Base-by-base conservation (phyloP, 1,140 invertebrate species). In the Drosophila varians region DNA sequence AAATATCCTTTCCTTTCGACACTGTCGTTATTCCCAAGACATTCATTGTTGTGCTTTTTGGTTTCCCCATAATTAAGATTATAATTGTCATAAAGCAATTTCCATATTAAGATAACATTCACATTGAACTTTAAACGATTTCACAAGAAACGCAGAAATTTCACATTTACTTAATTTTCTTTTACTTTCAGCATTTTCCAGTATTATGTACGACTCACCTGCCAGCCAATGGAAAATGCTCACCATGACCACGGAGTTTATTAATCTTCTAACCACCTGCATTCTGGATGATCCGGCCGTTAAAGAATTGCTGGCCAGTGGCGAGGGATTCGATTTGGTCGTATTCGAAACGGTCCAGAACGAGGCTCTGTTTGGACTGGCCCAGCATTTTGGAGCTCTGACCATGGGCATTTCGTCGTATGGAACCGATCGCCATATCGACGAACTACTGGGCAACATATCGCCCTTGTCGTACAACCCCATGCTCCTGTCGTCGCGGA, bases 381-480 rank as follows among this genome's bases (percentile, higher is more conserved):
- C 57, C 0, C 65, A 89, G 21, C 74, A 90, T 48, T 91, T 91
- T 4, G 52, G 80, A 0, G 91, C 91, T 0, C 54, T 80, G 7
- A 71, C 89, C 4, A 86, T 91, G 23, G 89, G 80, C 18, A 66
- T 91, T 4, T 78, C 77, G 0, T 78, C 91, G 0, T 90, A 87
- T 19, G 91, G 90, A 16, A 80, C 87, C 4, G 69, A 78, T 51
- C 62, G 60, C 1, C 80, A 86, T 34, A 88, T 87, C 9, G 83
- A 89, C 45, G 70, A 90, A 18, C 48, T 91, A 0, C 74, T 89
- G 66, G 89, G 89, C 0, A 89, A 89, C 25, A 52, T 84, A 19
- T 73, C 89, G 1, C 89, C 89, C 4, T 38, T 84, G 2, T 80
- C 92, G 0, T 92, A 89, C 46, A 80, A 92, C 19, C 91, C 91